These are phyloP conservation scores for Tetropium fuscum DNA, from an alignment of 2,888 invertebrate genomes.

Conservation along the genomic window DNA sequence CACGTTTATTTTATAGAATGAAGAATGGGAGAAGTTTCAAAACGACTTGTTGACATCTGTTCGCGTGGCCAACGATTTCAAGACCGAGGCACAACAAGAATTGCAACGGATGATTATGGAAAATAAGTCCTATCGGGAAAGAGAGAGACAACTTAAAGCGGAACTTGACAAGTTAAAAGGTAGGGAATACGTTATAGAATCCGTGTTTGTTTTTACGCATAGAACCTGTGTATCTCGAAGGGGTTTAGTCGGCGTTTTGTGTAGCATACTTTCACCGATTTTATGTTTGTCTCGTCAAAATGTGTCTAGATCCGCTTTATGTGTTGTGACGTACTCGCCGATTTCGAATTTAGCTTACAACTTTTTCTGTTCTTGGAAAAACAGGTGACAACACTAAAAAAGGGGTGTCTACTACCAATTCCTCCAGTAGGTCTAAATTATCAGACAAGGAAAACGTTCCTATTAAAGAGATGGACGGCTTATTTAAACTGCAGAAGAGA, in stretches of 20 bases:
- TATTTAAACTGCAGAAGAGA: conserved; percentile 29
- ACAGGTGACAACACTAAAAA: conserved; percentile 30
- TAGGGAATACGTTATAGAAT: conserved; percentile 58
- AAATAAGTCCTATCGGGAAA: conserved; percentile 84
- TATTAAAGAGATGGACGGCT: conserved; percentile 28
- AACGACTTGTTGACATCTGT: conserved; percentile 93
- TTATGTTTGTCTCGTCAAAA: not conserved
- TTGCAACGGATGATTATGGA: conserved; percentile 84
- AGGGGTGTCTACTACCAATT: not conserved
- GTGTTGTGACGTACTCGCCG: conserved; percentile 32
- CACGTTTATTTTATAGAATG: conserved; percentile 69
- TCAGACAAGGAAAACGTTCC: conserved; percentile 23
- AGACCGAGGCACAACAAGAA: conserved; percentile 92
- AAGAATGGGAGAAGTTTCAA: conserved; percentile 96
- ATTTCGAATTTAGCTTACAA: conserved; percentile 8
- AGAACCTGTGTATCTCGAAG: not conserved
- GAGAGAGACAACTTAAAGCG: conserved; percentile 79
- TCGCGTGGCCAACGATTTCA: conserved; percentile 95
- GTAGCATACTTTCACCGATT: not conserved
- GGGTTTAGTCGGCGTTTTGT: not conserved
- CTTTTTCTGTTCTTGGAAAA: conserved; percentile 27
- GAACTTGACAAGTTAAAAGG: conserved; percentile 86
- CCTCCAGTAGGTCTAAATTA: conserved; percentile 12
- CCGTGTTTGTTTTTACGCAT: conserved; percentile 15
- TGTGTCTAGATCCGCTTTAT: conserved; percentile 33